Evolutionary conservation across 2,113 vertebrate genomes (phyloP).

Genomic region (Sakesphorus luctuosus): DNA sequence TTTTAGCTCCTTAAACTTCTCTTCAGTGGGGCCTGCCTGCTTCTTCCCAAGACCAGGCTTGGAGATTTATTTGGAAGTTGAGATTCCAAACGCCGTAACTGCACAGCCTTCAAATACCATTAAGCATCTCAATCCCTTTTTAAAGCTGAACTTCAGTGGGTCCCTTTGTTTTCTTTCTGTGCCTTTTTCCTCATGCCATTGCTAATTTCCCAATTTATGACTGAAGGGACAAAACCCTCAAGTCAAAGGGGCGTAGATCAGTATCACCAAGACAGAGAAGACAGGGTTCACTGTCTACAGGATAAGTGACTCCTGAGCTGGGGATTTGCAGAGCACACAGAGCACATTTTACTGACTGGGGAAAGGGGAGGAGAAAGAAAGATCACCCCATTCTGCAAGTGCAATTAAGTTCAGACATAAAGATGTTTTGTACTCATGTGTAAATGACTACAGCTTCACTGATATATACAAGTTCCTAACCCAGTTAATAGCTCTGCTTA

Average conservation of each 20-base stretch:
- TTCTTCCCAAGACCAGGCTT: not conserved
- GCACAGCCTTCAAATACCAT: not conserved
- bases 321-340: not conserved
- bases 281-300: not conserved
- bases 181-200: not conserved
- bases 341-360: not conserved
- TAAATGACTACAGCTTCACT: not conserved
- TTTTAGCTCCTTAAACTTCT: not conserved
- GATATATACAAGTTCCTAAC: not conserved
- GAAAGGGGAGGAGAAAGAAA: not conserved
- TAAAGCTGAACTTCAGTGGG: not conserved
- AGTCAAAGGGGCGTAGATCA: not conserved
- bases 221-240: not conserved
- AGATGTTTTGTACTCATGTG: not conserved
- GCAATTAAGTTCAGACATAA: not conserved
- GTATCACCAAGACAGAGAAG: not conserved
- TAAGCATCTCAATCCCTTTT: not conserved
- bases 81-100: not conserved
- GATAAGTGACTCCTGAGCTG: not conserved
- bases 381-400: not conserved
- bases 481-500: not conserved
- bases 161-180: not conserved
- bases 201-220: not conserved
- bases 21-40: not conserved
- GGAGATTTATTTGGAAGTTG: not conserved